A percentile compares a stretch with the other conserved stretches of the same genome.
phyloP scores from a whole-genome alignment of 2,797 vertebrate genomes.

The Distichodus sexfasciatus region DNA sequence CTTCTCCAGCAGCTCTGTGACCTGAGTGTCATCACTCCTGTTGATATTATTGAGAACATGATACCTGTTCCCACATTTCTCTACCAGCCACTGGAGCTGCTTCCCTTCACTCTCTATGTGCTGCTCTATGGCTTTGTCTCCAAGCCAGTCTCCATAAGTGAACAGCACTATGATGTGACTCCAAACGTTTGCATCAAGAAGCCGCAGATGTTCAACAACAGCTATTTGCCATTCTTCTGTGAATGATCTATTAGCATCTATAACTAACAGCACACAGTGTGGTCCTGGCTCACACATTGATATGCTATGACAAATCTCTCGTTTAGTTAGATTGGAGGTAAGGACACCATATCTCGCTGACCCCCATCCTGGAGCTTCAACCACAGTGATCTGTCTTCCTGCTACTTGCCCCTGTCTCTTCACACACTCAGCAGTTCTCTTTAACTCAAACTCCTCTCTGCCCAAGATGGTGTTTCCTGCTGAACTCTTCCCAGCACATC shows the following conservation, averaged over 20 bases:
- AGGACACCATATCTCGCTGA: not conserved
- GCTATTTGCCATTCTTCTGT: not conserved
- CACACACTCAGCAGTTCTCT: not conserved
- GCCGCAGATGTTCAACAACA: not conserved
- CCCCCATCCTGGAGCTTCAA: constrained; percentile 37
- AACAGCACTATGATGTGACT: constrained; percentile 21
- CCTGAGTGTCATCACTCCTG: not conserved
- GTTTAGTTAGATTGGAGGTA: constrained; percentile 4
- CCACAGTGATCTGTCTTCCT: constrained; percentile 20
- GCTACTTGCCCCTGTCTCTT: not conserved
- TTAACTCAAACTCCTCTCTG: constrained; percentile 1
- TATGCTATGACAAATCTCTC: constrained; percentile 14
- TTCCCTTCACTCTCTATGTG: not conserved
- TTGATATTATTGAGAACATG: constrained; percentile 4
- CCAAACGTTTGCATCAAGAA: constrained; percentile 8
- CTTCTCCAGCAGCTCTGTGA: not conserved
- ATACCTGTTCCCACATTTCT: constrained; percentile 19
- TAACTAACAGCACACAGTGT: constrained; percentile 2
- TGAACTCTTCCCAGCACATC: constrained; percentile 4
- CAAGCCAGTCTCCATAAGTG: not conserved
- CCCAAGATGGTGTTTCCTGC: constrained; percentile 33
- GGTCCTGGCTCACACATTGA: constrained; percentile 20
- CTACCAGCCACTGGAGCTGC: not conserved
- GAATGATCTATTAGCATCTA: not conserved
- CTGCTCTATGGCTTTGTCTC: not conserved